phyloP scores from a whole-genome alignment of 1,140 invertebrate genomes.

The Aphidius ervi region DNA sequence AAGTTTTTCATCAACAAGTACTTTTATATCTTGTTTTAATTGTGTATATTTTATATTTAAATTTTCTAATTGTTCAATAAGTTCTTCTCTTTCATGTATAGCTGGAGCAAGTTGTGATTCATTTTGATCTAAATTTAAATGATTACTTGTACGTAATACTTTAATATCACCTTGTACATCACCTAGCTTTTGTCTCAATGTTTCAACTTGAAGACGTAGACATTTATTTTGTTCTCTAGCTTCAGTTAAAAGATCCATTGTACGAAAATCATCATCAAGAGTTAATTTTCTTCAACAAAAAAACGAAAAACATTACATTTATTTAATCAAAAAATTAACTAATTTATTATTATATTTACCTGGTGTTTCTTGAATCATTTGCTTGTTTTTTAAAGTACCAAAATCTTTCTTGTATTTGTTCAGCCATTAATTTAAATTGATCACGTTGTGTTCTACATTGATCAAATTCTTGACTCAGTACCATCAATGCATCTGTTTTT shows the following conservation, averaged over 20 bases:
- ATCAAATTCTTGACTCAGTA: conserved; percentile 73
- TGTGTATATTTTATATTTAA: conserved; percentile 64
- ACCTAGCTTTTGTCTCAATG: conserved; percentile 65
- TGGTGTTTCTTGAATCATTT: conserved; percentile 28
- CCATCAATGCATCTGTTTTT: conserved; percentile 73
- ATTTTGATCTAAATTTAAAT: conserved; percentile 30
- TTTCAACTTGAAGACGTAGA: conserved; percentile 65
- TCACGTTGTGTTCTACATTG: conserved; percentile 75
- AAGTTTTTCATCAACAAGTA: conserved; percentile 81
- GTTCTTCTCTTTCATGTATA: conserved; percentile 60
- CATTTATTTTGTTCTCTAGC: conserved; percentile 65
- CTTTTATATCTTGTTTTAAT: conserved; percentile 69
- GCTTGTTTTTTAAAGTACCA: conserved; percentile 51
- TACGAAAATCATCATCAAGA: conserved; percentile 33
- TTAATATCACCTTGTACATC: conserved; percentile 72
- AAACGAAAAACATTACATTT: no score
- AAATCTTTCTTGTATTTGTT: conserved; percentile 69
- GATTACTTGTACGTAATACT: conserved; percentile 52
- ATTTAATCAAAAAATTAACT: conserved; percentile 17
- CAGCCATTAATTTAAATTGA: conserved; percentile 77
- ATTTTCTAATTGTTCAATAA: conserved; percentile 66
- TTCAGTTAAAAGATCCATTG: conserved; percentile 54
- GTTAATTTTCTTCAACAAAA: conserved; percentile 18
- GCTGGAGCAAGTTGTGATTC: conserved; percentile 42
- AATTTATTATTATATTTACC: conserved; percentile 22